phyloP scores from a whole-genome alignment of 2,113 vertebrate genomes.

The Apteryx mantelli region DNA sequence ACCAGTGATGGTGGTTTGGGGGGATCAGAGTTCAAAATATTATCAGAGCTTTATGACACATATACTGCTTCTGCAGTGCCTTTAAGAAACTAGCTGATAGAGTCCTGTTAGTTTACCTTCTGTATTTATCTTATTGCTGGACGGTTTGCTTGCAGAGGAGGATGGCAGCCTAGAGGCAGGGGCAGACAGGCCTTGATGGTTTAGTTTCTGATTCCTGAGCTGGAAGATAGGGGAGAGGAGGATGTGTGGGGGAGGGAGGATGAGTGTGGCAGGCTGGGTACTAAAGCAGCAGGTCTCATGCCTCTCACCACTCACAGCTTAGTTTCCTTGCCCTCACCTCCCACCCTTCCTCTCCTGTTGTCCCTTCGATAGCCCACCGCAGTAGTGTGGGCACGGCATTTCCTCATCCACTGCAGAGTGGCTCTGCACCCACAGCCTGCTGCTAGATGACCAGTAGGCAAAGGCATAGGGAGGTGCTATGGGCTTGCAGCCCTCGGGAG shows the following conservation, averaged over 20 bases:
- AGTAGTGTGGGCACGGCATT: fast-evolving
- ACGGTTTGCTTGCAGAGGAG: not conserved
- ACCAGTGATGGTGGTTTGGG: not conserved
- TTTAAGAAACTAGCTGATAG: not conserved
- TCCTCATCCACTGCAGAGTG: fast-evolving
- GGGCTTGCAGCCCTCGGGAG: not conserved
- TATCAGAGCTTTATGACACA: not conserved
- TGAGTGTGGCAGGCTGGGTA: not conserved
- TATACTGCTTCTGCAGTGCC: not conserved
- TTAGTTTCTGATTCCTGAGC: not conserved
- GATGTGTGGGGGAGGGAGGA: not conserved
- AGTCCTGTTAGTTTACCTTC: not conserved
- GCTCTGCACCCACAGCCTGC: not conserved
- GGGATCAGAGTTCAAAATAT: not conserved
- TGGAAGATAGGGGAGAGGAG: not conserved
- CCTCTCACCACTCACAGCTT: not conserved
- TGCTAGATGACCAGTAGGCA: fast-evolving
- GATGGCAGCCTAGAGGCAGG: not conserved
- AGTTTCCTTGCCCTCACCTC: not conserved
- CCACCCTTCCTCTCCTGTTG: not conserved
- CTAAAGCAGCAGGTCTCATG: not conserved
- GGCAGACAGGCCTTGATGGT: not conserved
- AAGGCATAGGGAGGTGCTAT: not conserved
- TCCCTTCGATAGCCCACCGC: not conserved
- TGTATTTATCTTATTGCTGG: not conserved